phyloP scores from a whole-genome alignment of 2,797 vertebrate genomes.

The Threskiornis aethiopicus region DNA sequence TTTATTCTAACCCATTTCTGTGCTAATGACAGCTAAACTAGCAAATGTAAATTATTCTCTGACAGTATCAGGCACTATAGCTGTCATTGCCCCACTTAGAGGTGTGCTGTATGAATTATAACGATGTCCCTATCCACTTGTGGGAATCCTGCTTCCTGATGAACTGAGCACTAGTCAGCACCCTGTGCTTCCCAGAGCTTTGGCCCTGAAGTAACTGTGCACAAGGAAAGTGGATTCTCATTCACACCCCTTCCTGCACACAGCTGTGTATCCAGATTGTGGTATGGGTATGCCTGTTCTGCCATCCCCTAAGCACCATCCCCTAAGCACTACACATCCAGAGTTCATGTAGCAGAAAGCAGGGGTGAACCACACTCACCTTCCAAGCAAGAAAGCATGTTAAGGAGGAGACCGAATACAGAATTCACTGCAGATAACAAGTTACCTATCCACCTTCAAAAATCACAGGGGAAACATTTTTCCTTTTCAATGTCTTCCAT shows the following conservation, averaged over 20 bases:
- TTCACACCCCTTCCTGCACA: neutral
- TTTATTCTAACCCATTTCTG: neutral
- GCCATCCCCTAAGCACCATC: neutral
- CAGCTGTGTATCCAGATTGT: neutral
- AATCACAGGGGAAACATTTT: neutral
- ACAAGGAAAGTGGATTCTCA: neutral
- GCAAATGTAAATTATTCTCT: neutral
- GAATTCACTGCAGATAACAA: neutral
- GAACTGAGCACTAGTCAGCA: neutral
- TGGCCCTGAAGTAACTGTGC: neutral
- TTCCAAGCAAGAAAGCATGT: neutral
- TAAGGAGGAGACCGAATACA: neutral
- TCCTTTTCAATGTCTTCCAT: neutral
- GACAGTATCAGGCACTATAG: neutral
- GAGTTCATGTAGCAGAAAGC: neutral
- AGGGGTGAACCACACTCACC: neutral
- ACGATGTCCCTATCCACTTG: neutral
- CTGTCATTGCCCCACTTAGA: neutral
- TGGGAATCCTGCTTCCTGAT: neutral
- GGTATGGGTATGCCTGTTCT: rapidly evolving
- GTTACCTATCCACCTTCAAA: neutral
- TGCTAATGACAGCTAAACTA: neutral
- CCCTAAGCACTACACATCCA: neutral
- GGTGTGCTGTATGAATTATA: neutral
- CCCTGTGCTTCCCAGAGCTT: neutral